Conservation (phyloP, 2,113 vertebrate species). For the Takifugu bimaculatus region DNA sequence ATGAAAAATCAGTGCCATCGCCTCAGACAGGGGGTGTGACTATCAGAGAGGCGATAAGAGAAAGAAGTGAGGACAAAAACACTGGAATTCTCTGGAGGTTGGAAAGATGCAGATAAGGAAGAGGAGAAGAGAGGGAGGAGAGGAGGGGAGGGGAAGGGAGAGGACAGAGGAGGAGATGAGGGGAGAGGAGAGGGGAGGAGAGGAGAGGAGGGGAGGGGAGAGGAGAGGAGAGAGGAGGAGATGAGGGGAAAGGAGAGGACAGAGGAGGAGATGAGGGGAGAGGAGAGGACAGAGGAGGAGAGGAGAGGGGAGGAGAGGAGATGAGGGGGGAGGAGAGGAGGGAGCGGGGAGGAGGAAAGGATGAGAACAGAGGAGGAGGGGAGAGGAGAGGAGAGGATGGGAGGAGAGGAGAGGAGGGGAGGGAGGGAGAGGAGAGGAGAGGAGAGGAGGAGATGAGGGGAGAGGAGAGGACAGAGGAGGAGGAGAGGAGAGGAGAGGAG, state of each 20-base stretch:
- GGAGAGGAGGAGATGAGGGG: no score
- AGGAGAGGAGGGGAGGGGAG: not conserved
- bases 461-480: no score
- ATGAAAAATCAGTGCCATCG: constrained; percentile 11
- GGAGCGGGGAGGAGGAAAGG: no score
- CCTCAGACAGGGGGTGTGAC: constrained; percentile 17
- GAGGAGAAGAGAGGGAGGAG: constrained; percentile 10
- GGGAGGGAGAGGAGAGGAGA: no score
- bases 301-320: not conserved
- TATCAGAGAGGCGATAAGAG: constrained; percentile 31
- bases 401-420: no score
- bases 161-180: not conserved
- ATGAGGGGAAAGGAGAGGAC: not conserved
- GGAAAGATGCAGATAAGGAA: constrained; percentile 37
- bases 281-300: constrained; percentile 3
- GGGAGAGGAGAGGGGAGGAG: no score
- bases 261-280: no score
- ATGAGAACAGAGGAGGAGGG: no score
- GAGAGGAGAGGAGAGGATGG: no score
- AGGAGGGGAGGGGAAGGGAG: no score
- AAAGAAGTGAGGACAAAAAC: constrained; percentile 14
- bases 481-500: not conserved
- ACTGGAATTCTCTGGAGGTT: constrained; percentile 11
- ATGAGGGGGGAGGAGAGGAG: not conserved
- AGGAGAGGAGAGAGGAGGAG: constrained; percentile 3